A percentile compares a stretch with the other conserved stretches of the same genome.
phyloP scores from a whole-genome alignment of 2,888 invertebrate species.

The Idaea dimidiata region DNA sequence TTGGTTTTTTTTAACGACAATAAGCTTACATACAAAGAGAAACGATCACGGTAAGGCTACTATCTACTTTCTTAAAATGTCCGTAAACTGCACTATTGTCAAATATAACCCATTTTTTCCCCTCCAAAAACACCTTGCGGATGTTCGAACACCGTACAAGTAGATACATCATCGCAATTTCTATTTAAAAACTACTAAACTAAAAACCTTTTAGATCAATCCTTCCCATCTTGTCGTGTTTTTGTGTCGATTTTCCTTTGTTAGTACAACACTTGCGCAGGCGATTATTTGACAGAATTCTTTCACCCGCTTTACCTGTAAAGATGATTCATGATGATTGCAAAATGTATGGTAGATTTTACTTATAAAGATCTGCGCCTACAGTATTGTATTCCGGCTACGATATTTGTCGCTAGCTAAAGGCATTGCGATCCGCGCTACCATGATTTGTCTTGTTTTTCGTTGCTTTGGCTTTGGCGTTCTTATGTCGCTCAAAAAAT shows the following conservation, averaged over 20 bases:
- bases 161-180: constrained; percentile 45
- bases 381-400: not conserved
- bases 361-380: not conserved
- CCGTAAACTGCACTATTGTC: not conserved
- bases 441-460: too few species aligned
- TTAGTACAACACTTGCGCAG: constrained; percentile 60
- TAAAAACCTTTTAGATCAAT: constrained; percentile 50
- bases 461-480: too few species aligned
- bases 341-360: not conserved
- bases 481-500: too few species aligned
- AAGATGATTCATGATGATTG: constrained; percentile 51
- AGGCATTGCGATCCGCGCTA: too few species aligned
- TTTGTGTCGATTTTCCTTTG: constrained; percentile 39
- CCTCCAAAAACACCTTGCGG: constrained; percentile 46
- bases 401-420: too few species aligned
- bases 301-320: constrained; percentile 51
- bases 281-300: constrained; percentile 66
- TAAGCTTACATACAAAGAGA: too few species aligned
- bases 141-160: constrained; percentile 25
- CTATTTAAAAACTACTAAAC: constrained; percentile 32
- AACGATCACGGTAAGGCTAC: too few species aligned
- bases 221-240: constrained; percentile 40
- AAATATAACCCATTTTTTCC: constrained; percentile 4
- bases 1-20: too few species aligned
- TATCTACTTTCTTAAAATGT: too few species aligned